Conservation (phyloP, 2,888 invertebrate species). For the Tenthredo amoena region DNA sequence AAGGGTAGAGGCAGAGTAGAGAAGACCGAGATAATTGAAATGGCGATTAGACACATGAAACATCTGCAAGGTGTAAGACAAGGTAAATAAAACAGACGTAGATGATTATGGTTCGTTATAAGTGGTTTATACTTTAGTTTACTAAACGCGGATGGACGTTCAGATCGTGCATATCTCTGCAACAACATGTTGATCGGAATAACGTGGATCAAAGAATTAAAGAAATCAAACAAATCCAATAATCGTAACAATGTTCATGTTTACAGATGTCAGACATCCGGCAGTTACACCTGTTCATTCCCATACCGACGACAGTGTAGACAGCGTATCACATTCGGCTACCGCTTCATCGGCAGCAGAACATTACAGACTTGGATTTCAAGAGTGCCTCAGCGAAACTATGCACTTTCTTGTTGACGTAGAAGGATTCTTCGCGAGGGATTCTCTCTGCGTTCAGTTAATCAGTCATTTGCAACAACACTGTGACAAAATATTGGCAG, state of each 20-base stretch:
- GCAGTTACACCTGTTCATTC: constrained; percentile 69
- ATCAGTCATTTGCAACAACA: constrained; percentile 92
- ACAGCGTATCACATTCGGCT: constrained; percentile 72
- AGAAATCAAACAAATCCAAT: neutral
- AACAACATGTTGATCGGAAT: neutral
- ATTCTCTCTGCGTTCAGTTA: constrained; percentile 90
- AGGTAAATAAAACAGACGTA: constrained; percentile 61
- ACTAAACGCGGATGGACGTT: neutral
- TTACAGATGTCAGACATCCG: constrained; percentile 69
- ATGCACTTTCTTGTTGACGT: constrained; percentile 94
- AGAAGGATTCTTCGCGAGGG: constrained; percentile 89
- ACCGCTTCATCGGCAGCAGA: constrained; percentile 74
- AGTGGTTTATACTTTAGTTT: neutral
- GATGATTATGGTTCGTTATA: too few species aligned
- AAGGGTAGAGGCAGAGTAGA: constrained; percentile 97
- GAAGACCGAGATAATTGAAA: constrained; percentile 98
- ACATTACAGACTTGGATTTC: constrained; percentile 90
- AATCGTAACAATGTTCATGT: constrained; percentile 25
- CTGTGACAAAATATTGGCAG: constrained; percentile 83
- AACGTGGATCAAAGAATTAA: neutral
- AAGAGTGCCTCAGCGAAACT: constrained; percentile 94
- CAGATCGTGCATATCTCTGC: neutral
- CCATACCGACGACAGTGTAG: constrained; percentile 75
- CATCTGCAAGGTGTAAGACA: constrained; percentile 87
- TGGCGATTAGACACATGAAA: constrained; percentile 97